phyloP scores from a whole-genome alignment of 2,888 invertebrate species.

The Zele albiditarsus region DNA sequence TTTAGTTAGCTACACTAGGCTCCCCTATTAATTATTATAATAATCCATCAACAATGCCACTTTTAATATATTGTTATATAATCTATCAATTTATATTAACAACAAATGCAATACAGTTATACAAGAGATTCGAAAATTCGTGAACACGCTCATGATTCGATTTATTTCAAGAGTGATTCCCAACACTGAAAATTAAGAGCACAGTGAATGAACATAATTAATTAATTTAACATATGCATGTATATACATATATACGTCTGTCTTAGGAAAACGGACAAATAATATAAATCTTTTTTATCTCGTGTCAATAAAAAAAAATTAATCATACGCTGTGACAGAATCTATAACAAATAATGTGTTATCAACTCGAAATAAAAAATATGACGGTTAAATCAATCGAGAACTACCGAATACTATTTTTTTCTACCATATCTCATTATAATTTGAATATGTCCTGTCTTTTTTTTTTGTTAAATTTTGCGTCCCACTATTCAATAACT shows the following conservation, averaged over 20 bases:
- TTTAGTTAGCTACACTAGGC: too few species aligned
- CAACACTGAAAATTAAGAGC: neutral
- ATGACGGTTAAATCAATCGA: neutral
- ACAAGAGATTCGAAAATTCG: neutral
- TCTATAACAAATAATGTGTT: neutral
- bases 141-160: neutral
- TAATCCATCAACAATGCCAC: neutral
- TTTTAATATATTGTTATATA: neutral
- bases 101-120: conserved; percentile 3
- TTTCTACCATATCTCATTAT: neutral
- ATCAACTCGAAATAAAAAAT: too few species aligned
- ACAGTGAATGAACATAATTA: neutral
- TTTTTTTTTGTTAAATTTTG: neutral
- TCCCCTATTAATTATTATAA: neutral
- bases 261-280: neutral
- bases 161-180: neutral
- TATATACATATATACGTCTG: neutral
- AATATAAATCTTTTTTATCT: neutral
- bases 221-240: neutral
- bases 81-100: conserved; percentile 4
- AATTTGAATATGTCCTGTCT: neutral
- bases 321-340: neutral
- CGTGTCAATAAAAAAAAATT: neutral
- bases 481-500: neutral
- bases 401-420: neutral